Base-by-base conservation (phyloP, 2,888 invertebrate genomes). In the Busseola fusca region DNA sequence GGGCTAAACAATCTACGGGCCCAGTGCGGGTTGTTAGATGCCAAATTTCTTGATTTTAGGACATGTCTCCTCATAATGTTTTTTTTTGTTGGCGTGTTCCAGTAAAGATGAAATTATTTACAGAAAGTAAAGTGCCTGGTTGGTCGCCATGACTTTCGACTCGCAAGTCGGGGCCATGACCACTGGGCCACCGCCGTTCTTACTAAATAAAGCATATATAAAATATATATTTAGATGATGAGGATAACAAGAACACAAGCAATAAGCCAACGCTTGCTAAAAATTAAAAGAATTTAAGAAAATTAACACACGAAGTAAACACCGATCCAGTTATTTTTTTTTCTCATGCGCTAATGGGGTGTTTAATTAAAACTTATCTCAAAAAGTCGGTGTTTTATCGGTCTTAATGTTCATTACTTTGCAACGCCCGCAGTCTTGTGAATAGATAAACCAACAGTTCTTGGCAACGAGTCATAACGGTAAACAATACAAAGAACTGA, bases 401-500 rank as follows among this genome's bases (percentile, higher is more conserved):
- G 30, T 74, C 30, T 1, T 37, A 50, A 56, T 27, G 45, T 54
- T 59, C 27, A 48, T 48, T 52, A 63, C 62, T 57, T 30, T 42
- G 77, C 63, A 25, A 27, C 27, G 60, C 57, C 18, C 34, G 16
- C 27, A 56, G 21, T 40, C 30, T 30, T 34, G 40, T 70, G 30
- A 71, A 81, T 58, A 58, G 63, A 69, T 81, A 81, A 76, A 42
- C 34, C 10, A 50, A 14, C 30, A 18, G 14, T 63, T 56, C 56
- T 18, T 59, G 12, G 52, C 37, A 48, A 16, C 7, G 21, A 50
- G 21, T 63, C 25, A 58, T 63, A 76, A 63, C n/a, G 12, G 45
- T 63, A 69, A 63, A 76, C 70, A 81, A 21, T 63, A 40, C 3
- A n/a, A 4, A 4, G n/a, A 0, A 12, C n/a, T 18, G 34, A 18